Evolutionary conservation across 2,888 invertebrate species (phyloP), one percentile per base, ranked within the genome.

Genomic region (Thereva nobilitata): DNA sequence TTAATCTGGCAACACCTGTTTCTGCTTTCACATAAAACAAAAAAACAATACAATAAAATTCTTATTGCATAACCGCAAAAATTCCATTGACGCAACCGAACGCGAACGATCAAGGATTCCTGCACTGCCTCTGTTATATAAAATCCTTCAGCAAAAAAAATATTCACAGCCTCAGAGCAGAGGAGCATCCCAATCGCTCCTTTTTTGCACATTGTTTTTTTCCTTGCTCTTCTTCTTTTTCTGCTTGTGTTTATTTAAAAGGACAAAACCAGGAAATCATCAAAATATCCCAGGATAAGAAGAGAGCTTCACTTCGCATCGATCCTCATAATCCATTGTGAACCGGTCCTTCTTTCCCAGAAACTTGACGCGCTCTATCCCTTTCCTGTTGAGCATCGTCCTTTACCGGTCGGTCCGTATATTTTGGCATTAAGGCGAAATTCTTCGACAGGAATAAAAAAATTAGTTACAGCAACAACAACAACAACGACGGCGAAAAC

Each of bases 31-130:
- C 1, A 38, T 10, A 4, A 4, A 47, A 8, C n/a, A 23, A 56
- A 42, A 23, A 23, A 23, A 23, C 23, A 23, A 23, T 23, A 23
- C 23, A 23, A 23, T 23, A 56, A 56, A 44, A 35, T 37, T 23
- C n/a, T 6, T 34, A 12, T 56, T 56, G 56, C 56, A 44, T 56
- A 56, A 56, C 56, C 56, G 35, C 56, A 56, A 44, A 56, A 56
- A 56, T 56, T 56, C 56, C 56, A 56, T 44, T 56, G 56, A 8
- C 56, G 35, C 37, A 56, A 56, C 23, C 23, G 23, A 23, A 2
- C 1, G 23, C 23, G 23, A 23, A 23, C 23, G 23, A 23, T 23
- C 23, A 23, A 23, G 23, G 23, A 23, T 23, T 23, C 23, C 23
- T 23, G 23, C 23, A 23, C 23, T 23, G 23, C 23, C 23, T n/a